Conservation (phyloP, 1,140 invertebrate genomes). For the Drosophila albomicans region DNA sequence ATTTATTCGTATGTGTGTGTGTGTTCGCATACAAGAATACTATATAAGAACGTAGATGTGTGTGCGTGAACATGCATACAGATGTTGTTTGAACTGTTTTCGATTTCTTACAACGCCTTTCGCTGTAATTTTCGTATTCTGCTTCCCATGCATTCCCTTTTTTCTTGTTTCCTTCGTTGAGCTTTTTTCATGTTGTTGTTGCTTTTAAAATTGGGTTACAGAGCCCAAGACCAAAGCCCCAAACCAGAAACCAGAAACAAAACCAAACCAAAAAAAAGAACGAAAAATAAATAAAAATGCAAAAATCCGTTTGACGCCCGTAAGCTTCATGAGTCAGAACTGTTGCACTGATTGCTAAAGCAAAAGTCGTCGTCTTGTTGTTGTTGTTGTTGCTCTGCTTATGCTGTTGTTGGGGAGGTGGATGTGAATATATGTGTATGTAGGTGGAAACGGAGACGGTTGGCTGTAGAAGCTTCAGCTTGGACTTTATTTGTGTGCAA, state of each 20-base stretch:
- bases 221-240: slow-evolving; percentile 56
- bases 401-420: neutral
- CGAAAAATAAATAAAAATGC: slow-evolving; percentile 61
- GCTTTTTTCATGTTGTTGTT: slow-evolving; percentile 57
- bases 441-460: slow-evolving; percentile 5
- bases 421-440: neutral
- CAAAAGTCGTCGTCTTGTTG: slow-evolving; percentile 10
- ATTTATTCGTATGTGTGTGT: neutral
- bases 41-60: slow-evolving; percentile 1
- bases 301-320: slow-evolving; percentile 79
- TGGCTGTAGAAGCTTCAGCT: slow-evolving; percentile 29
- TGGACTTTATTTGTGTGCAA: slow-evolving; percentile 47
- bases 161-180: slow-evolving; percentile 25
- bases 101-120: slow-evolving; percentile 74
- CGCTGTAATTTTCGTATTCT: slow-evolving; percentile 77
- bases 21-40: slow-evolving; percentile 1
- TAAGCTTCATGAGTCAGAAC: slow-evolving; percentile 75
- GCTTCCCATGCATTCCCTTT: slow-evolving; percentile 57
- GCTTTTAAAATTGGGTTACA: slow-evolving; percentile 78
- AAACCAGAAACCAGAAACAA: slow-evolving; percentile 37
- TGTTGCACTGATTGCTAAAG: slow-evolving; percentile 71
- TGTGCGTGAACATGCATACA: slow-evolving; percentile 11
- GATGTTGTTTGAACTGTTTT: slow-evolving; percentile 78
- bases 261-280: slow-evolving; percentile 41
- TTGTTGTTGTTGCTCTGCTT: no score